phyloP scores from a whole-genome alignment of 2,888 invertebrate species.

The Serripes groenlandicus region DNA sequence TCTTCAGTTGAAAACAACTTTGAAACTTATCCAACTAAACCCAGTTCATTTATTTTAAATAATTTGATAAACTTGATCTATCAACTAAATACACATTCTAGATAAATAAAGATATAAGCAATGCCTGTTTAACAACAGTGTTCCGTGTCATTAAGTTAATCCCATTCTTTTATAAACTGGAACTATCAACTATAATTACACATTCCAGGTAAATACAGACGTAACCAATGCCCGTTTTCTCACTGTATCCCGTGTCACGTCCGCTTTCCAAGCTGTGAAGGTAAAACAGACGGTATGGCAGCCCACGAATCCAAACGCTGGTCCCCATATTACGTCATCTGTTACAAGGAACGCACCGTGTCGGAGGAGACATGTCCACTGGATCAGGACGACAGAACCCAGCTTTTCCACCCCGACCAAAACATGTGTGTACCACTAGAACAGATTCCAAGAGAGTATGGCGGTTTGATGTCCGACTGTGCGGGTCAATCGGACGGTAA shows the following conservation, averaged over 20 bases:
- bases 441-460: slow-evolving; percentile 69
- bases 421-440: slow-evolving; percentile 64
- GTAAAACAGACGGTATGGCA: slow-evolving; percentile 57
- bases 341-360: slow-evolving; percentile 56
- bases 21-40: no score
- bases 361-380: slow-evolving; percentile 39
- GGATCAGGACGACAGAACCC: slow-evolving; percentile 53
- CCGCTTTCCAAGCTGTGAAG: slow-evolving; percentile 60
- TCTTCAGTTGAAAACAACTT: no score
- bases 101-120: no score
- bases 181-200: no score
- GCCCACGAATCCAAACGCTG: slow-evolving; percentile 52
- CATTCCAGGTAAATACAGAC: slow-evolving; percentile 63
- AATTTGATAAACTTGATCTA: no score
- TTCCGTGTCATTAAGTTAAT: no score
- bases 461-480: slow-evolving; percentile 70
- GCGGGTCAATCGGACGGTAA: slow-evolving; percentile 59
- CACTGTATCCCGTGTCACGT: slow-evolving; percentile 66
- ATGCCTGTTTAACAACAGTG: no score
- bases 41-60: no score
- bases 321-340: slow-evolving; percentile 64
- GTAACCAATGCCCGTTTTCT: slow-evolving; percentile 43
- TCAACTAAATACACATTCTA: no score
- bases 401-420: slow-evolving; percentile 66
- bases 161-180: no score